Percentiles rank a stretch among this genome's conserved stretches.
Conservation (phyloP, 92 coral and sea anemone genomes). For the Umimayanthus chanpuru region DNA sequence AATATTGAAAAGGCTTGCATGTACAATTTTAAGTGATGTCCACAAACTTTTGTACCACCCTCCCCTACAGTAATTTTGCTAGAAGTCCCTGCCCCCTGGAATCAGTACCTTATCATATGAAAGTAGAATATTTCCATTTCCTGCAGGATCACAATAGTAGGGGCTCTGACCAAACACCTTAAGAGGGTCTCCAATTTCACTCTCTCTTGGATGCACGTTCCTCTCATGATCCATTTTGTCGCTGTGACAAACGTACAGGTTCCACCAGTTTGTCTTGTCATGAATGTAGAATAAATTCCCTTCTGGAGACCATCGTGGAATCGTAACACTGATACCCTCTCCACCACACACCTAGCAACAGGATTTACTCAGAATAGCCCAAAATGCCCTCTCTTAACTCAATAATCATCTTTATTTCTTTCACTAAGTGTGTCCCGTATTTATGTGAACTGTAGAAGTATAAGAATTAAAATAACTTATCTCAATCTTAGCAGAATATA, state of each 20-base stretch:
- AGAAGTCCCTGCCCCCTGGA: background rate
- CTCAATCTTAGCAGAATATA: too few species aligned
- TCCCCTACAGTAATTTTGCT: too few species aligned
- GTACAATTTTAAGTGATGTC: too few species aligned
- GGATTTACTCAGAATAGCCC: too few species aligned
- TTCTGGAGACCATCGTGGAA: conserved; percentile 54
- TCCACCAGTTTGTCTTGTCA: conserved; percentile 61
- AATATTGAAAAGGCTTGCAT: too few species aligned
- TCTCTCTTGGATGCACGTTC: conserved; percentile 45
- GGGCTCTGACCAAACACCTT: conserved; percentile 47
- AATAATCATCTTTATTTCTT: too few species aligned
- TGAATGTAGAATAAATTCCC: conserved; percentile 45
- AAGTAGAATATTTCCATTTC: conserved; percentile 26
- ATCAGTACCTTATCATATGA: conserved; percentile 42
- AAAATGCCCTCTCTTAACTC: too few species aligned
- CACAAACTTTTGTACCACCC: too few species aligned
- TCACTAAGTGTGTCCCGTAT: too few species aligned
- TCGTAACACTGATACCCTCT: conserved; percentile 47
- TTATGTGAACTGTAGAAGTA: too few species aligned
- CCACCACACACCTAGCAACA: conserved; percentile 27
- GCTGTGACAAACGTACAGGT: conserved; percentile 30
- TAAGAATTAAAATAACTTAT: too few species aligned
- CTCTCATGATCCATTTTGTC: conserved; percentile 13
- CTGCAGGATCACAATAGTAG: conserved; percentile 45
- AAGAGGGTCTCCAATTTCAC: conserved; percentile 49